These are phyloP conservation scores for Acanthosepion pharaonis DNA, from an alignment of 2,888 invertebrate species.

Conservation along the genomic window DNA sequence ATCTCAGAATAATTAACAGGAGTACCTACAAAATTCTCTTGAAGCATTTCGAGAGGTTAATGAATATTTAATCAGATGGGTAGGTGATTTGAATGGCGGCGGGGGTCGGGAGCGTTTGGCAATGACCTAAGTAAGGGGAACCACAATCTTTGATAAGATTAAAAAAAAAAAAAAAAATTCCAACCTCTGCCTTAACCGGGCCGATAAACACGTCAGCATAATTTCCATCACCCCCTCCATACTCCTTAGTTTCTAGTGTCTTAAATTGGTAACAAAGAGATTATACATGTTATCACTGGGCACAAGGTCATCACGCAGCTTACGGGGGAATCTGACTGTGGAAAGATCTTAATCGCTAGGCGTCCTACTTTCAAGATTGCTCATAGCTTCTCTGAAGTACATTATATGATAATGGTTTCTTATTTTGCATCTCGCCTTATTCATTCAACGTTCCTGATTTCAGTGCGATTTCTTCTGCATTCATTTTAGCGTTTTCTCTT, in stretches of 20 bases:
- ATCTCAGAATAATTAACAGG: too few relatives aligned
- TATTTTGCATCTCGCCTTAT: neutral
- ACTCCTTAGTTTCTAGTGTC: neutral
- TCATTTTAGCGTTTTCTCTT: neutral
- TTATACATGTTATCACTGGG: neutral
- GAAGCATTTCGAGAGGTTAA: neutral
- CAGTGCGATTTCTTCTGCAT: neutral
- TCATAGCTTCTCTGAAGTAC: neutral
- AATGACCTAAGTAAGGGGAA: neutral
- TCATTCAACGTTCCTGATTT: too few relatives aligned
- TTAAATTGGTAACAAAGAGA: constrained; percentile 6
- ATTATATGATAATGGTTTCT: neutral
- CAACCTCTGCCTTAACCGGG: neutral
- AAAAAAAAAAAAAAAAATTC: too few relatives aligned
- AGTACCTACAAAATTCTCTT: too few relatives aligned
- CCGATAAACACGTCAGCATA: neutral
- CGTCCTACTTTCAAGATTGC: neutral
- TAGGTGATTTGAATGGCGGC: neutral
- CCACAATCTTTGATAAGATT: too few relatives aligned
- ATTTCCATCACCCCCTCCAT: neutral
- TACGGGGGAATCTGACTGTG: neutral
- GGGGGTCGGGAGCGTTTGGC: neutral
- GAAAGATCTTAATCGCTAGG: neutral
- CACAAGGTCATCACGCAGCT: neutral
- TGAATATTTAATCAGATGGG: neutral